These are phyloP conservation scores for Sakesphorus luctuosus DNA, from an alignment of 2,113 vertebrate genomes.

Conservation along the genomic window DNA sequence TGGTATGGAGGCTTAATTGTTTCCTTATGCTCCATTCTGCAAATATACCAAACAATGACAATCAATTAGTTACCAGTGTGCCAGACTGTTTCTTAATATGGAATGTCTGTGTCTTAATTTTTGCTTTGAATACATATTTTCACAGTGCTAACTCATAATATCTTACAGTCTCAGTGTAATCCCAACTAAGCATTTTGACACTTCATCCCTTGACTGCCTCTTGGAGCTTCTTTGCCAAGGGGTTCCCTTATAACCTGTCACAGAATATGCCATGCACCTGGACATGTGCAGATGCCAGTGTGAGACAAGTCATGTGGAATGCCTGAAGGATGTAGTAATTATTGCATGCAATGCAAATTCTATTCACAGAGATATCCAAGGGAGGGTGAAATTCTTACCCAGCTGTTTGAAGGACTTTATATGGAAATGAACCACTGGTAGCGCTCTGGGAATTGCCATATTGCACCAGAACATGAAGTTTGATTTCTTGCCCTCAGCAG, in stretches of 20 bases:
- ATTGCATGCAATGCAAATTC: neutral
- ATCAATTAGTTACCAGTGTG: neutral
- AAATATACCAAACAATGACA: neutral
- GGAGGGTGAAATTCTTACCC: neutral
- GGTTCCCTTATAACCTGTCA: neutral
- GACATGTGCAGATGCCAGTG: neutral
- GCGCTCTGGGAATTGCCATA: neutral
- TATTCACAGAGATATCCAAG: neutral
- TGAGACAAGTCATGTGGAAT: neutral
- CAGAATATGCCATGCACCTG: neutral
- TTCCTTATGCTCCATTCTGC: conserved; percentile 29
- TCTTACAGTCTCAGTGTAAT: neutral
- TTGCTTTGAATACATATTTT: conserved; percentile 18
- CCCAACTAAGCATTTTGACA: neutral
- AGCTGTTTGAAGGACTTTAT: neutral
- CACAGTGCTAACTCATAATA: neutral
- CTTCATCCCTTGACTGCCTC: neutral
- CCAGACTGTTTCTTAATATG: neutral
- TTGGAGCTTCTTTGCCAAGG: neutral
- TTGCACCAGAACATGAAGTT: neutral
- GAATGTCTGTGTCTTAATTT: neutral
- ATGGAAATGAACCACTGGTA: conserved; percentile 5
- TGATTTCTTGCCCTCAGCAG: conserved; percentile 13
- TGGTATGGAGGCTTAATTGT: neutral
- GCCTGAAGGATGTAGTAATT: conserved; percentile 22